Conservation (phyloP, 1,140 invertebrate genomes). For the Drosophila trapezifrons region DNA sequence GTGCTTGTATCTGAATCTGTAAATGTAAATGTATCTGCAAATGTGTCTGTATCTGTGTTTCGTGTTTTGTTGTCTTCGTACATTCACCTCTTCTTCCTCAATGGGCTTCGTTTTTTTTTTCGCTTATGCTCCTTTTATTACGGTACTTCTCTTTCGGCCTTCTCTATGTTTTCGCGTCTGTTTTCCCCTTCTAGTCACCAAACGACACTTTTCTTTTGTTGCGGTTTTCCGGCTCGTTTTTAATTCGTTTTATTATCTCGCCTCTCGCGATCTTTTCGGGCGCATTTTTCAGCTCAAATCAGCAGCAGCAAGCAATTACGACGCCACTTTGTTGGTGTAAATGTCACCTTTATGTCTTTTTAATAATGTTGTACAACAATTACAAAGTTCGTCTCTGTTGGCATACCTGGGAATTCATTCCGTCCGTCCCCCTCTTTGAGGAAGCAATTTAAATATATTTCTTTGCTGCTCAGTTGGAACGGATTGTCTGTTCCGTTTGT, state of each 20-base stretch:
- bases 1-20: slow-evolving; percentile 1
- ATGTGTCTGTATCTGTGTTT: slow-evolving; percentile 17
- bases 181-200: slow-evolving; percentile 18
- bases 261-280: slow-evolving; percentile 49
- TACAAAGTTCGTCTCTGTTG: neutral
- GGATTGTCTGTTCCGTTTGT: slow-evolving; percentile 10
- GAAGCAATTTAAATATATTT: slow-evolving; percentile 18
- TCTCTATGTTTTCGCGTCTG: slow-evolving; percentile 27
- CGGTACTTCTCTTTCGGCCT: slow-evolving; percentile 61
- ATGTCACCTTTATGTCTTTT: slow-evolving; percentile 74
- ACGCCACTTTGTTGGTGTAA: slow-evolving; percentile 40
- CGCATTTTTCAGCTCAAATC: slow-evolving; percentile 12
- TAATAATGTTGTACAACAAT: slow-evolving; percentile 73
- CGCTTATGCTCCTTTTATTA: slow-evolving; percentile 39
- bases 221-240: slow-evolving; percentile 68
- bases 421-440: neutral
- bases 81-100: slow-evolving; percentile 57
- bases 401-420: neutral
- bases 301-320: slow-evolving; percentile 25
- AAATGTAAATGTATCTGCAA: too few relatives aligned
- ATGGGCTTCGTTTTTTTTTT: slow-evolving; percentile 42
- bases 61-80: slow-evolving; percentile 48
- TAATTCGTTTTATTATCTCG: slow-evolving; percentile 42
- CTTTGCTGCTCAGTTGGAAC: slow-evolving; percentile 17
- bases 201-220: slow-evolving; percentile 70